Conservation (phyloP, 2,888 invertebrate genomes). For the Melangyna quadrimaculata region DNA sequence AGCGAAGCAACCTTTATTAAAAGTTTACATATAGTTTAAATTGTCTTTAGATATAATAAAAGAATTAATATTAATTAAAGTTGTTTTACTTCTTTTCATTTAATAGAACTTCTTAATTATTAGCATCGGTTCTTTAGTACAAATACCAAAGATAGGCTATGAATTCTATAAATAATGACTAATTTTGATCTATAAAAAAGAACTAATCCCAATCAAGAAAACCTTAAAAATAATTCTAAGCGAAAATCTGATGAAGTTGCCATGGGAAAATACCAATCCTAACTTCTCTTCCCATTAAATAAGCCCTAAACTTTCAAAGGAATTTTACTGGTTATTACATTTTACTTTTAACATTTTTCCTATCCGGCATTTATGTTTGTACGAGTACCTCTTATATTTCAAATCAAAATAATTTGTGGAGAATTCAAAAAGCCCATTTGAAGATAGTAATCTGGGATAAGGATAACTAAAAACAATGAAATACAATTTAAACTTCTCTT, state of each 20-base stretch:
- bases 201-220: too few species aligned
- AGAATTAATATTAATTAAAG: too few species aligned
- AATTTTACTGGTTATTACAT: background rate
- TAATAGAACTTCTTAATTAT: too few species aligned
- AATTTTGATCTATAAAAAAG: too few species aligned
- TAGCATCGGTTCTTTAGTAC: too few species aligned
- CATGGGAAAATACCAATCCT: background rate
- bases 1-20: too few species aligned
- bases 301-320: background rate
- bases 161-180: too few species aligned
- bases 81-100: too few species aligned
- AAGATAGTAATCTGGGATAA: slow-evolving; percentile 38
- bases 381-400: background rate
- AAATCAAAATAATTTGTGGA: background rate
- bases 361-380: background rate
- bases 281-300: background rate
- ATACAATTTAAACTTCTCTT: slow-evolving; percentile 59
- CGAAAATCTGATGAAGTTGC: background rate
- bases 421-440: slow-evolving; percentile 45
- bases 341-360: too few species aligned
- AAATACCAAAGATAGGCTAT: too few species aligned
- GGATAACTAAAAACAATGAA: slow-evolving; percentile 59
- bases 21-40: too few species aligned
- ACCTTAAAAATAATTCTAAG: background rate
- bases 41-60: too few species aligned